Base-by-base conservation (phyloP, 2,888 invertebrate species). In the Andricus curvator region DNA sequence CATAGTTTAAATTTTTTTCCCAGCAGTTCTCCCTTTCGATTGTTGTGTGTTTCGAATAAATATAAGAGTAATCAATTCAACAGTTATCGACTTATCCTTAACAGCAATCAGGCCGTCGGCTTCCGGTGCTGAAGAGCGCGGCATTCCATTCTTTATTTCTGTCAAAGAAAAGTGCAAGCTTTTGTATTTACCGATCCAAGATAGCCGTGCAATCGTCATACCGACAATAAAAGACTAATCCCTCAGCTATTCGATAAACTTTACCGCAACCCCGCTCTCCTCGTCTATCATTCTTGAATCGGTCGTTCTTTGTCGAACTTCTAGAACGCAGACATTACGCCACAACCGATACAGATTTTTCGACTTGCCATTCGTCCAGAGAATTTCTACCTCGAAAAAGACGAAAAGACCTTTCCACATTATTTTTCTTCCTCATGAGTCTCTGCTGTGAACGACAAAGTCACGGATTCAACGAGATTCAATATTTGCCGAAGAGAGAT, bases 151-250 rank as follows among this genome's bases (percentile, higher is more conserved):
- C 87, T 86, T 86, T 44, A 44, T 86, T 80, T 44, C 68, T 67
- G 82, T 86, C 83, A 81, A 80, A 67, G 79, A 84, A 84, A 86
- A 83, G 83, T 85, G 82, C 85, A 82, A 83, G 80, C 83, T 78
- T 83, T 84, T 64, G 48, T 88, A 84, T 89, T 89, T 89, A 80
- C 85, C 85, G 84, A 86, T 86, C 76, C 80, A 78, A 85, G 85
- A 88, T 88, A 86, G 84, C 80, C 77, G 78, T 76, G 86, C 86
- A 89, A 88, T 89, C 88, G 84, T 85, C 86, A 85, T 82, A 82
- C 85, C 87, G 88, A 89, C 88, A 89, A 85, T 86, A 84, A 89
- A 87, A 83, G 83, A 86, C 82, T 89, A 89, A 89, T 90, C 88
- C 88, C 83, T 84, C 83, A 80, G 84, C 51, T 86, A 87, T 89